A percentile compares a stretch with the other conserved stretches of the same genome.
Conservation (phyloP, 2,888 invertebrate species). For the Smittia sp. region DNA sequence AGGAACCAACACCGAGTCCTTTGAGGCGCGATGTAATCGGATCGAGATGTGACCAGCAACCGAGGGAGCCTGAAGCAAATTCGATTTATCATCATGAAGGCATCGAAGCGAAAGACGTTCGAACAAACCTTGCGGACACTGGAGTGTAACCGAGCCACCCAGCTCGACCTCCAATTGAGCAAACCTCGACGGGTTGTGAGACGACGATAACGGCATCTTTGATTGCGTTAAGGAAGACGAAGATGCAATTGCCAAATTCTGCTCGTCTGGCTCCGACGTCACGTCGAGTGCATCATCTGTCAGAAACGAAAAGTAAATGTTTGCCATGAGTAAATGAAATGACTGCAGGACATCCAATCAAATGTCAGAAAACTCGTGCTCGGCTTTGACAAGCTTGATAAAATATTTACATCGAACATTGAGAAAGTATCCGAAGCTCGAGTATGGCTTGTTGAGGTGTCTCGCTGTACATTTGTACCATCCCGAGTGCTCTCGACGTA, state of each 20-base stretch:
- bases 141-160: constrained; percentile 81
- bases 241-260: constrained; percentile 58
- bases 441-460: constrained; percentile 79
- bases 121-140: constrained; percentile 70
- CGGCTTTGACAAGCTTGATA: background rate
- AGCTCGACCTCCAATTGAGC: constrained; percentile 78
- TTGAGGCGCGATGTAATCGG: constrained; percentile 57
- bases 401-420: constrained; percentile 72
- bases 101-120: background rate
- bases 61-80: constrained; percentile 56
- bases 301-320: background rate
- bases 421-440: constrained; percentile 86
- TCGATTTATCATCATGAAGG: background rate
- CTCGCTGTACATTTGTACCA: constrained; percentile 90
- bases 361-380: background rate
- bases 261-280: constrained; percentile 60
- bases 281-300: constrained; percentile 57
- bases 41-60: constrained; percentile 63
- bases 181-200: constrained; percentile 53
- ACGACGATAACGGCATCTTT: background rate
- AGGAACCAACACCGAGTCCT: constrained; percentile 58
- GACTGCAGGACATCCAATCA: background rate
- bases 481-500: constrained; percentile 77
- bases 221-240: constrained; percentile 44
- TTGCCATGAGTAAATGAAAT: background rate